These are phyloP conservation scores for Bombus haemorrhoidalis DNA, from an alignment of 1,140 invertebrate genomes.

Conservation along the genomic window DNA sequence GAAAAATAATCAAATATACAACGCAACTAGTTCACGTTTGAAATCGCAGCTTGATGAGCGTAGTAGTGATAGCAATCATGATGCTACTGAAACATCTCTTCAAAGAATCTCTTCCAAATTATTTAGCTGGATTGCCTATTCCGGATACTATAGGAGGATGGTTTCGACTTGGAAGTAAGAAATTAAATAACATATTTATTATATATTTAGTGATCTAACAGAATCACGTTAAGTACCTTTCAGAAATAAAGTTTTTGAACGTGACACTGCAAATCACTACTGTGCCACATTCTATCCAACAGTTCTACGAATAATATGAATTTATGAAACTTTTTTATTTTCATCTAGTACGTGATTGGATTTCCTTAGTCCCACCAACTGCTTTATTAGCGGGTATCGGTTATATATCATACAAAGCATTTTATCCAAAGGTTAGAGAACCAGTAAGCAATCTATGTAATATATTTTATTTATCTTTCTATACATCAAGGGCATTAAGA, in stretches of 20 bases:
- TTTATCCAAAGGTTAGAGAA: slow-evolving; percentile 86
- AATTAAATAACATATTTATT: slow-evolving; percentile 5
- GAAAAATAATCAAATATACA: not conserved
- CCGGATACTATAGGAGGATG: slow-evolving; percentile 90
- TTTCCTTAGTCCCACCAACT: slow-evolving; percentile 89
- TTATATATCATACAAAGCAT: slow-evolving; percentile 89
- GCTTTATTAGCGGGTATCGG: slow-evolving; percentile 88
- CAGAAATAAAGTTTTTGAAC: not conserved
- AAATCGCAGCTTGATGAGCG: slow-evolving; percentile 31
- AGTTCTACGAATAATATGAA: not conserved
- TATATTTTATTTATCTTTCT: slow-evolving; percentile 29
- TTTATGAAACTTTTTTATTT: not conserved
- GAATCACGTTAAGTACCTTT: not conserved
- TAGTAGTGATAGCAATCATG: slow-evolving; percentile 83
- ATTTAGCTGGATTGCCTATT: slow-evolving; percentile 89
- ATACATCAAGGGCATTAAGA: slow-evolving; percentile 24
- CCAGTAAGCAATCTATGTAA: slow-evolving; percentile 67
- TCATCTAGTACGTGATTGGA: slow-evolving; percentile 89
- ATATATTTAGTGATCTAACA: not conserved
- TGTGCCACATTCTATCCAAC: not conserved
- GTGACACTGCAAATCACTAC: slow-evolving; percentile 17
- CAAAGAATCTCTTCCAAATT: slow-evolving; percentile 89
- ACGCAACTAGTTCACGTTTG: not conserved
- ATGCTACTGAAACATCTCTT: slow-evolving; percentile 88
- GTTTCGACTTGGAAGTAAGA: slow-evolving; percentile 89